Evolutionary conservation across 2,888 invertebrate genomes (phyloP), one percentile per base, ranked within the genome.

Genomic region (Apomyelois bistriatella): DNA sequence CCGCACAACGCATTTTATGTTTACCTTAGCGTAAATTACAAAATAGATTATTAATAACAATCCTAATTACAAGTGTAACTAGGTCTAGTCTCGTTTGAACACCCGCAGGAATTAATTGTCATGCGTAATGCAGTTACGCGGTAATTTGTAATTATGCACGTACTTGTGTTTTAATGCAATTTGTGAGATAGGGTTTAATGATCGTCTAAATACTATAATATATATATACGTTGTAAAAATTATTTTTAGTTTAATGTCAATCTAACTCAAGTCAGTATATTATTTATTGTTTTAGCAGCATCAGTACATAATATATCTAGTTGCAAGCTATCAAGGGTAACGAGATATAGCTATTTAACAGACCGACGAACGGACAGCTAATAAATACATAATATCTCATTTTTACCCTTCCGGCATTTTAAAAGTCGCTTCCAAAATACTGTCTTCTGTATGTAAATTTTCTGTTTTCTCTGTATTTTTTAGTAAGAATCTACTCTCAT

Each of bases 1-100:
- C 74, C 77, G 67, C 67, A 61, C 68, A 68, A 69, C 71, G 72
- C 66, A 58, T 68, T 72, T 72, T 69, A 64, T 70, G 65, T 64
- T 59, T 38, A 38, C 22, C 48, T 48, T 48, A 48, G 13, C 48
- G 48, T 38, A 37, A 48, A 48, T 38, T 37, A 22, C 28, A 10
- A 8, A n/a, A 8, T 2, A n/a, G 1, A 22, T 22, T 5, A 22
- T 15, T 13, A 10, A 48, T 38, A 13, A 5, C 8, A 28, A n/a
- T 1, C 15, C n/a, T 37, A 37, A 48, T 37, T 12, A 12, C 17
- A 1, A 6, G 2, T 3, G 22, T 6, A 12, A 43, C n/a, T 16
- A 48, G 12, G 37, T 37, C 5, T 28, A 28, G 16, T 48, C 28
- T 30, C 28, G n/a, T 9, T 4, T 38, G 38, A 9, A 10, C 13